Evolutionary conservation across 2,888 invertebrate genomes (phyloP).

Genomic region (Zelleria hepariella): DNA sequence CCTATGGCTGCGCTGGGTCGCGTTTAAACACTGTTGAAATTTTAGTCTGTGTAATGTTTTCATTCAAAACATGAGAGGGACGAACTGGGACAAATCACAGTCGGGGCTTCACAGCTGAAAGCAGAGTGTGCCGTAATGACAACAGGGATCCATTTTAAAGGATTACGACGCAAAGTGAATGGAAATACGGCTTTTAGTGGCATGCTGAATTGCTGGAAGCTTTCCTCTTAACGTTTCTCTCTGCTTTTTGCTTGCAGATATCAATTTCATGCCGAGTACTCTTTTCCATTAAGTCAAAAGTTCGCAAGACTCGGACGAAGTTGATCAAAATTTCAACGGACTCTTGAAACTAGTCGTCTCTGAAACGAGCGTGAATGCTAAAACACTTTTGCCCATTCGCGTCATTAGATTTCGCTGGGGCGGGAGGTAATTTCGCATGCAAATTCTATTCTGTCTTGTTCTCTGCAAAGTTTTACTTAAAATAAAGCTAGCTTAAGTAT

Average conservation of each 20-base stretch:
- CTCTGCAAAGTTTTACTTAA: not conserved
- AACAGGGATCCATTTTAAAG: constrained; percentile 33
- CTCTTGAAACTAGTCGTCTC: not conserved
- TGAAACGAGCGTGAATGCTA: constrained; percentile 15
- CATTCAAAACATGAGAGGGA: constrained; percentile 38
- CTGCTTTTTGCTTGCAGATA: not conserved
- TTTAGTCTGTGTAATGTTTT: constrained; percentile 30
- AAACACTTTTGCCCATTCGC: not conserved
- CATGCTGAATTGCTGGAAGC: not conserved
- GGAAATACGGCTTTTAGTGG: constrained; percentile 12
- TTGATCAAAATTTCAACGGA: not conserved
- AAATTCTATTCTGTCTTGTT: constrained; percentile 20
- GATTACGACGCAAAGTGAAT: not conserved
- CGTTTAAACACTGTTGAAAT: not conserved
- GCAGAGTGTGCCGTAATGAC: constrained; percentile 23
- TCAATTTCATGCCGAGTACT: not conserved
- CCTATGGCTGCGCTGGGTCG: not conserved
- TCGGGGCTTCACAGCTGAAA: constrained; percentile 21
- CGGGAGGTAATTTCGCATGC: constrained; percentile 25
- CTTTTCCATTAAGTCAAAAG: not conserved
- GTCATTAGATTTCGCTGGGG: constrained; percentile 25
- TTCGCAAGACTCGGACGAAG: not conserved
- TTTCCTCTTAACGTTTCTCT: not conserved
- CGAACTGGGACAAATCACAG: constrained; percentile 40
- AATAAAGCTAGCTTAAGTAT: not conserved